phyloP scores from a whole-genome alignment of 1,140 invertebrate genomes.

The Apis florea region DNA sequence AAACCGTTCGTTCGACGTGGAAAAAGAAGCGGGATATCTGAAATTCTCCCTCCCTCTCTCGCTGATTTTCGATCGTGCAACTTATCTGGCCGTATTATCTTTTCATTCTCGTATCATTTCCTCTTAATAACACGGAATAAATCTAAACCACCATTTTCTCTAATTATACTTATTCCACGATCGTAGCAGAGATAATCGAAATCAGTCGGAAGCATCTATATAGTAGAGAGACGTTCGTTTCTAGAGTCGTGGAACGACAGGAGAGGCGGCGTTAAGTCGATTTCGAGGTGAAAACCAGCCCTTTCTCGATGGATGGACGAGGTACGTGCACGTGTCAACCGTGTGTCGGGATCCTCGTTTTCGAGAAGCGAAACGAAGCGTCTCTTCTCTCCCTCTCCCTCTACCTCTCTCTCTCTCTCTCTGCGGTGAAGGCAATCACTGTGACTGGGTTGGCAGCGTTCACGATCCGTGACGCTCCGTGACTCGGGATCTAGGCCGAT shows the following conservation, averaged over 20 bases:
- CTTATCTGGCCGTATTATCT: neutral
- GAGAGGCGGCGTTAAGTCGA: neutral
- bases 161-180: neutral
- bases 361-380: constrained; percentile 31
- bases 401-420: neutral
- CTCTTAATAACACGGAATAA: no score
- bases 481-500: constrained; percentile 80
- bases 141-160: neutral
- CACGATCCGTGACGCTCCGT: constrained; percentile 79
- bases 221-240: no score
- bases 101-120: neutral
- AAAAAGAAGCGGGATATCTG: no score
- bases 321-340: constrained; percentile 36
- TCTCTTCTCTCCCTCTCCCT: constrained; percentile 26
- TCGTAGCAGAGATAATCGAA: no score
- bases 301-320: constrained; percentile 5
- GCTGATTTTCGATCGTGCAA: neutral
- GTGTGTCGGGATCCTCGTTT: neutral
- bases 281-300: constrained; percentile 33
- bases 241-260: neutral
- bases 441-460: constrained; percentile 68
- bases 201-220: neutral
- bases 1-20: neutral
- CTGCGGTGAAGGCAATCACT: constrained; percentile 61
- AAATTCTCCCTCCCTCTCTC: neutral